Base-by-base conservation (phyloP, 2,113 vertebrate species). In the Motacilla tschutschensis region DNA sequence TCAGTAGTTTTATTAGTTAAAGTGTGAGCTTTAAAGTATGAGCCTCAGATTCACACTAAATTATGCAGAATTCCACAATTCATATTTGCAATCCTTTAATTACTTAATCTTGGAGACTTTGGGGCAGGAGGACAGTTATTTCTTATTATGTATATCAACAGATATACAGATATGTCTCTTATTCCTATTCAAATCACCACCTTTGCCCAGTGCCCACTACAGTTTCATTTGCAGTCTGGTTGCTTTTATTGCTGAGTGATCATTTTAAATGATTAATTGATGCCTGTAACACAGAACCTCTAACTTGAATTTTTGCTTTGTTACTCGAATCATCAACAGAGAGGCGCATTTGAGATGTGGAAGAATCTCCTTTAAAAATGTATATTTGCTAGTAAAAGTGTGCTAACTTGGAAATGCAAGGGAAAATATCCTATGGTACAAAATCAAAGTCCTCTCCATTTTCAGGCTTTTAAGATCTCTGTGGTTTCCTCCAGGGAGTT, bases 121-220 rank as follows among this genome's bases (percentile, higher is more conserved):
- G n/a, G 9, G 15, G 5, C 5, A 31, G 16, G 3, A 3, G 7
- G 2, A 8, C 5, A 29, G 10, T 3, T 50, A 1, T 46, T 5
- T 17, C 8, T 44, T 38, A 3, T 5, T 28, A 5, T 17, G 2
- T 28, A 1, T 10, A 24, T 29, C 16, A 33, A 7, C 5, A 57
- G 2, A 31, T 53, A n/a, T 13, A 19, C 17, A 31, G 51, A 53
- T 53, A 53, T 53, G 7, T 33, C 3, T 43, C 14, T 40, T 17
- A 35, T 51, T 60, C 47, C 38, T 43, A 0, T 10, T 69, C 40
- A 79, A 76, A 62, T 15, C 25, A 44, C 11, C n/a, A 3, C 9
- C 36, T 2, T 17, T 86, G 3, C 16, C 3, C 51, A 8, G 4
- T 24, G 11, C 12, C 17, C 16, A 31, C 35, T 25, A 3, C 25